phyloP scores from a whole-genome alignment of 2,113 vertebrate genomes.

The Pogona vitticeps region DNA sequence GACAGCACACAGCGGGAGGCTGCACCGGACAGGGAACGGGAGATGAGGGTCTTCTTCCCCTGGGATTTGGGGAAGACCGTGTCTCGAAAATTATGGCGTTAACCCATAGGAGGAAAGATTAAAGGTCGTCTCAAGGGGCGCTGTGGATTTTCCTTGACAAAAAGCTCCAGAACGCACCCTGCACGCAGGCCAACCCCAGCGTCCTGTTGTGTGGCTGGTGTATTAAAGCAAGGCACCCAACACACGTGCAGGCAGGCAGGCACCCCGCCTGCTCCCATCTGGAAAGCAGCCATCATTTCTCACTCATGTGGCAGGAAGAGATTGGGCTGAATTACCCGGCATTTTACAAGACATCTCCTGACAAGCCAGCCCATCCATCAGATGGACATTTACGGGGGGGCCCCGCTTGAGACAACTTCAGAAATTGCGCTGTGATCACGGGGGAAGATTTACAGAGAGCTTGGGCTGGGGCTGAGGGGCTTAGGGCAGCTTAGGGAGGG shows the following conservation, averaged over 20 bases:
- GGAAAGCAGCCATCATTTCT: conserved; percentile 57
- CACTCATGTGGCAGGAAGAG: conserved; percentile 18
- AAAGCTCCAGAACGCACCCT: too few species aligned
- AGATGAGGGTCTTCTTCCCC: too few species aligned
- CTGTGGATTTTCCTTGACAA: too few species aligned
- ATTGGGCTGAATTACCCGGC: conserved; percentile 53
- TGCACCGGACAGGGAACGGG: accelerated
- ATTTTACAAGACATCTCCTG: conserved; percentile 58
- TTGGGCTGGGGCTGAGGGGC: neutral
- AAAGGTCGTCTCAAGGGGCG: neutral
- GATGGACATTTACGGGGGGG: conserved; percentile 58
- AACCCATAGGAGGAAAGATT: neutral
- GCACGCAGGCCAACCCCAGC: neutral
- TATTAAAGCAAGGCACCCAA: neutral
- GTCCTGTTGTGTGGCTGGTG: neutral
- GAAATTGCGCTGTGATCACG: conserved; percentile 36
- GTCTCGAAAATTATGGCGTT: neutral
- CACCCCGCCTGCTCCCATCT: neutral
- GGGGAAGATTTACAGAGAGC: conserved; percentile 54
- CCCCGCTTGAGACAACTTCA: conserved; percentile 38
- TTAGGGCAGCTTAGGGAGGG: conserved; percentile 32
- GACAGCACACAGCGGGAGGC: neutral
- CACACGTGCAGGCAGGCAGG: too few species aligned
- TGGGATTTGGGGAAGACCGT: neutral
- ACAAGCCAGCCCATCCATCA: conserved; percentile 65